Evolutionary conservation across 1,140 invertebrate genomes (phyloP).

Genomic region (Bombus breviceps): DNA sequence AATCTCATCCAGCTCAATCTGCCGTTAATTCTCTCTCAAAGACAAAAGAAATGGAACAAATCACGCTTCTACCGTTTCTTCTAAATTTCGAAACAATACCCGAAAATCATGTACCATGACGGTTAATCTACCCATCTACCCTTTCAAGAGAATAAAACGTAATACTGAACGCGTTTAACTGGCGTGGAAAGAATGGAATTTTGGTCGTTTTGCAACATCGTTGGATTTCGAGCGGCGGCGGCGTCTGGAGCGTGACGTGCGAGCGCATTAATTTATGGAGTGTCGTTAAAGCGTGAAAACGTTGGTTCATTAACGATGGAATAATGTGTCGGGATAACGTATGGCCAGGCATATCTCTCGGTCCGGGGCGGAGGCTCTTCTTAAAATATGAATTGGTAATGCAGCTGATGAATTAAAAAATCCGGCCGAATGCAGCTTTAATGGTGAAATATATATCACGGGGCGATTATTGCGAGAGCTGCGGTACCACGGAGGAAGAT

Average conservation of each 20-base stretch:
- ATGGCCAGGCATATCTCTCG: neutral
- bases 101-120: neutral
- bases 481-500: constrained; percentile 11
- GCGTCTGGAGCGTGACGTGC: neutral
- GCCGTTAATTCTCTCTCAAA: no score
- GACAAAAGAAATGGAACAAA: no score
- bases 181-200: neutral
- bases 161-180: no score
- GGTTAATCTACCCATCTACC: neutral
- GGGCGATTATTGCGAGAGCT: constrained; percentile 25
- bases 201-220: neutral
- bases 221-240: neutral
- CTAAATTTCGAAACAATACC: neutral
- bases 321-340: constrained; percentile 39
- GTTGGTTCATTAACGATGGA: constrained; percentile 33
- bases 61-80: neutral
- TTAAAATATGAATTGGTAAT: constrained; percentile 37
- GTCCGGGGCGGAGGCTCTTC: neutral
- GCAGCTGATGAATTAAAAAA: constrained; percentile 18
- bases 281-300: constrained; percentile 38
- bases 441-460: constrained; percentile 21
- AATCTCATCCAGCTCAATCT: no score
- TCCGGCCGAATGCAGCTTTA: constrained; percentile 24
- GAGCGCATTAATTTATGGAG: constrained; percentile 38
- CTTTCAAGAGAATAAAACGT: neutral